These are phyloP conservation scores for Carcinoscorpius rotundicauda DNA, from an alignment of 1,140 invertebrate genomes.

Conservation along the genomic window DNA sequence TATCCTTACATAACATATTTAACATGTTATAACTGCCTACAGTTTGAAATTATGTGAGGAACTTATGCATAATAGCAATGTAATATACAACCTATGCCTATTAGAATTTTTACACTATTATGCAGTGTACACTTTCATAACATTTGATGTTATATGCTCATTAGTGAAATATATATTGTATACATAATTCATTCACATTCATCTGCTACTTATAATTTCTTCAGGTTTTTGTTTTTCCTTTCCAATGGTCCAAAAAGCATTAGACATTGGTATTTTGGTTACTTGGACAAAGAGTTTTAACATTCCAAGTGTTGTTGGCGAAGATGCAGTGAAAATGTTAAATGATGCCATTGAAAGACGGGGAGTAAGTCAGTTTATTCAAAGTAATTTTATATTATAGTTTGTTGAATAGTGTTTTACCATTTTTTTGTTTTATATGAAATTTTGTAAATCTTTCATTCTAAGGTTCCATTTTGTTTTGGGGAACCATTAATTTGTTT, in stretches of 20 bases:
- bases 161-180: neutral
- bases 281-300: conserved; percentile 74
- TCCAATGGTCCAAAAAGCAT: conserved; percentile 55
- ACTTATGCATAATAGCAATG: neutral
- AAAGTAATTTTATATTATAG: too few relatives aligned
- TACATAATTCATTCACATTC: neutral
- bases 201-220: neutral
- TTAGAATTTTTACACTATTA: neutral
- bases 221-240: conserved; percentile 71
- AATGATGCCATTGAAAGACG: conserved; percentile 49
- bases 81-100: neutral
- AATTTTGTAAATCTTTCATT: too few relatives aligned
- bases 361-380: conserved; percentile 24
- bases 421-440: too few relatives aligned
- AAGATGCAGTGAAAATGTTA: conserved; percentile 55
- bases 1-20: too few relatives aligned
- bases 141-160: neutral
- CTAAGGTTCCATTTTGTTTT: too few relatives aligned
- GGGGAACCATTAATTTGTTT: too few relatives aligned
- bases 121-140: neutral
- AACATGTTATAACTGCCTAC: too few relatives aligned
- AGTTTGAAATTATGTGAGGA: neutral
- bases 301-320: conserved; percentile 52
- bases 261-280: conserved; percentile 52
- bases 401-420: too few relatives aligned